Evolutionary conservation across 2,797 vertebrate genomes (phyloP), one percentile per base, ranked within the genome.

Genomic region (Geotrypetes seraphini): DNA sequence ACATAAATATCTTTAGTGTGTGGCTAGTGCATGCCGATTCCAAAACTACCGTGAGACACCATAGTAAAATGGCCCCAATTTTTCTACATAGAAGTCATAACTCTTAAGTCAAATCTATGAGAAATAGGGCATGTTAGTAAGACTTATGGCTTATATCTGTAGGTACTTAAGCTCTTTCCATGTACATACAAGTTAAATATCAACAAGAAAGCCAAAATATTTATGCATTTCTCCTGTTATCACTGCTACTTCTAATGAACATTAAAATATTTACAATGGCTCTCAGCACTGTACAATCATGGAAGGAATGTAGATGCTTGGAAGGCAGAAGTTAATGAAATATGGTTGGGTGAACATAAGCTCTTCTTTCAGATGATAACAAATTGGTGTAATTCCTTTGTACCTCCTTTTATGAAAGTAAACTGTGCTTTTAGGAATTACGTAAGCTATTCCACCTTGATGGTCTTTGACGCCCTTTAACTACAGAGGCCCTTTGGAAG

Each of bases 401-500:
- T 60, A 38, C 23, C 45, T 14, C 3, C 53, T 56, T n/a, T 64
- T 67, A 64, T 64, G 64, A 67, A 67, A 67, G 60, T 54, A 64
- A 64, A 67, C 61, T 64, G 67, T 57, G 57, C 60, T 39, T 31
- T 42, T 45, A 54, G 61, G 57, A 47, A 52, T 43, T 53, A 50
- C 50, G 3, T 3, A 24, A 61, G 52, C 50, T 59, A 20, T 50
- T 59, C 54, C 22, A 43, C 50, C 37, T 50, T 22, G 47, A 61
- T 7, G 31, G 50, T 57, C 57, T 61, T 57, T 64, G 54, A 61
- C 54, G 54, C n/a, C n/a, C 51, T 14, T 32, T 64, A 58, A 63
- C 68, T 63, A 56, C 60, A 69, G 64, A 66, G 44, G 36, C 58
- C 60, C 79, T 71, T 23, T 41, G 64, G 72, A 63, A 81, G 70